These are phyloP conservation scores for Orientallactaga bullata DNA, from an alignment of 2,113 vertebrate genomes.

Conservation along the genomic window DNA sequence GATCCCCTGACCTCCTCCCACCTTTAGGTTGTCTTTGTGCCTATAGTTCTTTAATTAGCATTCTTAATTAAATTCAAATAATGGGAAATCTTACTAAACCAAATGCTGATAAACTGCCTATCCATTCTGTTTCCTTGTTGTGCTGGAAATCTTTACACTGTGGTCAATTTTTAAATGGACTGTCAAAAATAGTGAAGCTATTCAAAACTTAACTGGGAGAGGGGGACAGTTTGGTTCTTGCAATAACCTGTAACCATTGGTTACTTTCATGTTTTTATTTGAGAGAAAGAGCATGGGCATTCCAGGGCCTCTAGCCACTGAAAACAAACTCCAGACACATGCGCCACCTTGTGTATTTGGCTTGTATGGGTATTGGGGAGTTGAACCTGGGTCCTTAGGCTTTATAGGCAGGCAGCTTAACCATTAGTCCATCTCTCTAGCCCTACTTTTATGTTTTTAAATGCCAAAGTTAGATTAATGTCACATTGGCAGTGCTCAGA, in stretches of 20 bases:
- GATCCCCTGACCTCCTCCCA: neutral
- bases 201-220: slow-evolving; percentile 5
- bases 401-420: no score
- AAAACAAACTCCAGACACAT: no score
- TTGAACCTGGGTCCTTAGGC: no score
- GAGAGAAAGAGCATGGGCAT: no score
- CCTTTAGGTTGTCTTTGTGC: slow-evolving; percentile 37
- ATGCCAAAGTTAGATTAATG: neutral
- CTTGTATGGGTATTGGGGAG: no score
- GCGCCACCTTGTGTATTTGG: no score
- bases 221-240: slow-evolving; percentile 47
- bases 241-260: slow-evolving; percentile 19
- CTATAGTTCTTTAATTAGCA: neutral
- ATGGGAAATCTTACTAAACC: slow-evolving; percentile 57
- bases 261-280: slow-evolving; percentile 1
- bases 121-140: slow-evolving; percentile 63
- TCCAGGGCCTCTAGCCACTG: no score
- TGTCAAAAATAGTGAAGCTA: slow-evolving; percentile 27
- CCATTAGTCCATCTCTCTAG: no score
- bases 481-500: slow-evolving; percentile 30
- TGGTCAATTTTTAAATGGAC: slow-evolving; percentile 52
- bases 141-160: neutral
- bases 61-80: slow-evolving; percentile 61
- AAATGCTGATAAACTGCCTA: neutral
- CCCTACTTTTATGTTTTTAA: neutral